A percentile compares a stretch with the other conserved stretches of the same genome.
phyloP scores from a whole-genome alignment of 2,797 vertebrate genomes.

The Morus bassanus region DNA sequence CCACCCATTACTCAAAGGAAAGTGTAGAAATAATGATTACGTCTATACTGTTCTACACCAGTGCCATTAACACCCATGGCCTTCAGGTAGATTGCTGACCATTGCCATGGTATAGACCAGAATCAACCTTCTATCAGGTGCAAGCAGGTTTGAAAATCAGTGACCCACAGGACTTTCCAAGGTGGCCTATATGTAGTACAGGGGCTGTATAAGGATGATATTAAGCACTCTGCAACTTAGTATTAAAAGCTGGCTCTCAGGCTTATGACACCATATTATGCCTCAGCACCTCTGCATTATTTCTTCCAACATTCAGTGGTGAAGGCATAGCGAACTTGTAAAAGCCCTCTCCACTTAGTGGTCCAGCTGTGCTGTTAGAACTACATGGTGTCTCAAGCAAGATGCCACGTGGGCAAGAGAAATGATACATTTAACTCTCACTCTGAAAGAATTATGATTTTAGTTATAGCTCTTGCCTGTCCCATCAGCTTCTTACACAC shows the following conservation, averaged over 20 bases:
- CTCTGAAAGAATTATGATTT: neutral
- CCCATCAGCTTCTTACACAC: neutral
- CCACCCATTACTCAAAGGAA: neutral
- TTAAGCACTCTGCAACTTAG: neutral
- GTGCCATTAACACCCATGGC: fast-evolving
- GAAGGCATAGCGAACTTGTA: neutral
- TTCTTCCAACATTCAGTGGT: neutral
- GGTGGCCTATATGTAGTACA: neutral
- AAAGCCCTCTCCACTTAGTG: neutral
- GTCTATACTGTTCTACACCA: neutral
- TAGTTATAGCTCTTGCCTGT: neutral
- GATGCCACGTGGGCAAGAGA: neutral
- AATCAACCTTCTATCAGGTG: neutral
- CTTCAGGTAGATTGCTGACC: neutral
- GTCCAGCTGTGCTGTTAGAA: neutral
- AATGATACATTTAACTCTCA: neutral
- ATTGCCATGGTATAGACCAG: neutral
- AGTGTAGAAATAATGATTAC: neutral
- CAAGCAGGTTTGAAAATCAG: neutral
- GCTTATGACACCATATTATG: neutral
- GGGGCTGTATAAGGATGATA: neutral
- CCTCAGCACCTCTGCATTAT: neutral
- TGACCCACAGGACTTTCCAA: neutral
- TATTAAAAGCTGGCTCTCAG: neutral
- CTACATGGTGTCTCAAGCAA: neutral